Base-by-base conservation (phyloP, 2,797 vertebrate genomes). In the Steatocranus sp. region DNA sequence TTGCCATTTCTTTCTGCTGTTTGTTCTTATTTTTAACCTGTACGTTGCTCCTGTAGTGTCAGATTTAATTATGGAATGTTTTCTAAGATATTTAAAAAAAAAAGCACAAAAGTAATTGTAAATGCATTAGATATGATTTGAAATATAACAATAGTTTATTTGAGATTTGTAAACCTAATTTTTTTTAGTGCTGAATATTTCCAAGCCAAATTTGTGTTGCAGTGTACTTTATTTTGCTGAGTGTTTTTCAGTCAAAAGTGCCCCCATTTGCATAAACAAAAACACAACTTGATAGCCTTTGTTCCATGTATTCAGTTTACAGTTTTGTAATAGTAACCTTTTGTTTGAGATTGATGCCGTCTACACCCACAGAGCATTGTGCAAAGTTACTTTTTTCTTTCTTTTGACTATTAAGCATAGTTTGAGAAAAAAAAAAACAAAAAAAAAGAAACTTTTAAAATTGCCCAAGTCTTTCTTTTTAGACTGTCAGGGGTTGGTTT, bases 311-410 rank as follows among this genome's bases (percentile, higher is more conserved):
- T 49, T 81, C 53, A 51, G 14, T 80, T 82, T 79, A 8, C 76
- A 80, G 30, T 77, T 83, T 23, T 88, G 17, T 85, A 9, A 7
- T 75, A 30, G 61, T 84, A 73, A 88, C 86, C 73, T 86, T 86
- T 83, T 87, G 79, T 89, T 89, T 81, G 58, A 81, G 81, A 79
- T 48, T n/a, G 54, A 66, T 83, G 41, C 73, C 74, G 32, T 89
- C 70, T 58, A 82, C 86, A 76, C 80, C 78, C 83, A 86, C 85
- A 79, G 79, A 78, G 32, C 73, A 34, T 76, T 79, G 23, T 85
- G 82, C 43, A 83, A 68, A 90, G 61, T 87, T 61, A 70, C 73
- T 84, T 63, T 75, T 78, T 68, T 79, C 49, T 81, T 74, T 79
- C 38, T 70, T 70, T 70, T 27, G 23, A 74, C 51, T 82, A 41